Percentiles rank a stretch among this genome's conserved stretches.
Evolutionary conservation across 2,888 invertebrate genomes (phyloP).

Genomic region (Ptychoptera albimana): DNA sequence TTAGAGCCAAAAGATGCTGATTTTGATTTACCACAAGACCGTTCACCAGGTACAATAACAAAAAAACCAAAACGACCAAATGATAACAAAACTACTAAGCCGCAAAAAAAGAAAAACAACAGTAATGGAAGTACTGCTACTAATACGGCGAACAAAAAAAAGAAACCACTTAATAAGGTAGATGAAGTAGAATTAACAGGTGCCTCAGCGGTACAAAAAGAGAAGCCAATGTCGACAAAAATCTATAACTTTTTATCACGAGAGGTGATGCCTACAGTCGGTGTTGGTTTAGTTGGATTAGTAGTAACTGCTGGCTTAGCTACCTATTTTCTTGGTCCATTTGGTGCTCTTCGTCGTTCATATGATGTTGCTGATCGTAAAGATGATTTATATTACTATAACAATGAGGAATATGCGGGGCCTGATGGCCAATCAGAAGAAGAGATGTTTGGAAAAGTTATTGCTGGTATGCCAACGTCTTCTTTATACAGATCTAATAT

Average conservation of each 20-base stretch:
- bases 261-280: slow-evolving; percentile 68
- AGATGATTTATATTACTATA: slow-evolving; percentile 49
- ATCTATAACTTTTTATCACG: slow-evolving; percentile 62
- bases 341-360: slow-evolving; percentile 46
- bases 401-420: slow-evolving; percentile 47
- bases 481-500: slow-evolving; percentile 28
- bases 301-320: slow-evolving; percentile 60
- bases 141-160: slow-evolving; percentile 9
- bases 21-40: slow-evolving; percentile 15
- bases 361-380: slow-evolving; percentile 44
- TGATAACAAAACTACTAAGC: slow-evolving; percentile 10
- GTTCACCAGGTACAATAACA: slow-evolving; percentile 11
- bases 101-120: slow-evolving; percentile 4
- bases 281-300: slow-evolving; percentile 57
- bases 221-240: slow-evolving; percentile 51
- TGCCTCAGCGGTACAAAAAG: slow-evolving; percentile 11
- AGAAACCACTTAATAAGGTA: slow-evolving; percentile 11
- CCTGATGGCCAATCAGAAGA: slow-evolving; percentile 55
- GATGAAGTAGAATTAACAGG: slow-evolving; percentile 9
- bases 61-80: slow-evolving; percentile 14
- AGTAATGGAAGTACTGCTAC: slow-evolving; percentile 2
- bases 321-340: slow-evolving; percentile 54
- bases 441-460: slow-evolving; percentile 57
- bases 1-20: slow-evolving; percentile 16
- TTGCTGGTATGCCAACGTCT: slow-evolving; percentile 49